phyloP scores from a whole-genome alignment of 2,113 vertebrate genomes.

The Thinocorus orbignyianus region DNA sequence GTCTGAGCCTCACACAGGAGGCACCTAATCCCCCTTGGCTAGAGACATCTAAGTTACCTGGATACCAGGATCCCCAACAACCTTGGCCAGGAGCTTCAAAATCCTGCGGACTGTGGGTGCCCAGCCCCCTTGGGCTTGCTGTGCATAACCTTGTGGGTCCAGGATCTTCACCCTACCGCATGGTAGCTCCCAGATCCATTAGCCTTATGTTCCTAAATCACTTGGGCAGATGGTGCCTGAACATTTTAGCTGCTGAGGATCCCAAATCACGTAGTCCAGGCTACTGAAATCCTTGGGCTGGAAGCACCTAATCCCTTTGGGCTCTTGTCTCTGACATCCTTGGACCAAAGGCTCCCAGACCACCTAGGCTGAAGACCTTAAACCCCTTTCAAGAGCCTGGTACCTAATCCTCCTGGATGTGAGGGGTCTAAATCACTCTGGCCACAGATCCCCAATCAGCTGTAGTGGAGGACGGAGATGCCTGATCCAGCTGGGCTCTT shows the following conservation, averaged over 20 bases:
- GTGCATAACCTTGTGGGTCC: background rate
- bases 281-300: background rate
- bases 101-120: background rate
- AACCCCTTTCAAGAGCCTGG: background rate
- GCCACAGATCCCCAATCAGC: background rate
- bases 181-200: background rate
- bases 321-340: background rate
- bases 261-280: background rate
- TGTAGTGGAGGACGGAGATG: background rate
- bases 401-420: background rate
- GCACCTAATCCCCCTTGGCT: background rate
- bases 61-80: background rate
- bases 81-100: background rate
- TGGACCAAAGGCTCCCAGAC: background rate
- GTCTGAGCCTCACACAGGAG: background rate
- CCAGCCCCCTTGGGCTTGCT: background rate
- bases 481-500: background rate
- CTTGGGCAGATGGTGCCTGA: background rate
- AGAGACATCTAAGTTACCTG: background rate
- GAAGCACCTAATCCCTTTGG: background rate
- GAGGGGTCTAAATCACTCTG: background rate
- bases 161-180: accelerated
- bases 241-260: background rate
- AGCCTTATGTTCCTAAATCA: background rate
- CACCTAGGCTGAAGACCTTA: background rate